These are phyloP conservation scores for Myrmophylax atrothorax DNA, from an alignment of 2,113 vertebrate genomes.

Conservation along the genomic window DNA sequence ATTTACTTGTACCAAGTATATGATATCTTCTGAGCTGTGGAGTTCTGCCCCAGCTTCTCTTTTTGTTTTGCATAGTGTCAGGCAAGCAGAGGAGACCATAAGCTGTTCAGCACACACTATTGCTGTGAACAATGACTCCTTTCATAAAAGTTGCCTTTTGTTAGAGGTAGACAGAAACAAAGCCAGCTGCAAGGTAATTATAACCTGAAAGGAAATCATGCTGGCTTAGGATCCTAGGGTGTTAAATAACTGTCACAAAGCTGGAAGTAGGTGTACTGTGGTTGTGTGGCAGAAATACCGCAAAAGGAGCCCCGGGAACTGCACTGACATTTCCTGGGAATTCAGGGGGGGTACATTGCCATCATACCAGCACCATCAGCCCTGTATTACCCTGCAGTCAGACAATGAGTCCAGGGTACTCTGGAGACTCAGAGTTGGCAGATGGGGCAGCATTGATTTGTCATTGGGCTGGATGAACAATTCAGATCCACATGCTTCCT, in stretches of 20 bases:
- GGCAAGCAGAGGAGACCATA: neutral
- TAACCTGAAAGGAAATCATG: neutral
- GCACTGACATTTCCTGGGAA: neutral
- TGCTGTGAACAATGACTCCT: neutral
- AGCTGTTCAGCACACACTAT: neutral
- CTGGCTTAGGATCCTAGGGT: neutral
- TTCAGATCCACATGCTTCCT: neutral
- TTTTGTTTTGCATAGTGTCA: neutral
- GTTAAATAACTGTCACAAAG: neutral
- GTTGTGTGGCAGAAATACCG: neutral
- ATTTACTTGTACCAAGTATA: neutral
- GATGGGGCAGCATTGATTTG: neutral
- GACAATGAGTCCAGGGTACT: neutral
- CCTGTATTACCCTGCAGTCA: neutral
- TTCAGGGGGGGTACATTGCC: neutral
- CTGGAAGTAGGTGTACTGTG: neutral
- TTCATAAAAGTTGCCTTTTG: neutral
- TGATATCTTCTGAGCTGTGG: neutral
- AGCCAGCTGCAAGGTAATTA: conserved; percentile 18
- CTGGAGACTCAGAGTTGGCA: neutral
- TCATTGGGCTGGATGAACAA: neutral
- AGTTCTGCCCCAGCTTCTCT: neutral
- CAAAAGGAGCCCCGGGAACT: neutral
- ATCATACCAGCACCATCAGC: rapidly evolving
- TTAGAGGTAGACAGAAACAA: neutral